phyloP scores from a whole-genome alignment of 2,888 invertebrate genomes.

The Flexamia atlantica region DNA sequence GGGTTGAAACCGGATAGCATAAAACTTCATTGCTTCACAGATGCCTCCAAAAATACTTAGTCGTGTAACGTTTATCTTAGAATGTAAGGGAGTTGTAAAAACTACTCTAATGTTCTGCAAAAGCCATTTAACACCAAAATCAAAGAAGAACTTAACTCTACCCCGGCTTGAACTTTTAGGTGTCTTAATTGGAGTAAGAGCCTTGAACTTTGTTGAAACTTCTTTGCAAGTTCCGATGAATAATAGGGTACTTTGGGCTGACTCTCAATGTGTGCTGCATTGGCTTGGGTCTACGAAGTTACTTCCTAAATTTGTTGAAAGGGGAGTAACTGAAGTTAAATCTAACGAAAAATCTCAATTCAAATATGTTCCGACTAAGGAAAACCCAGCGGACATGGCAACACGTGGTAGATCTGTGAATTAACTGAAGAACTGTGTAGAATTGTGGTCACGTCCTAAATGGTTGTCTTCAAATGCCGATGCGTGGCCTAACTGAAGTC shows the following conservation, averaged over 20 bases:
- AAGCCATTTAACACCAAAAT: background rate
- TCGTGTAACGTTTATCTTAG: background rate
- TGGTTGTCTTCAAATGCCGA: background rate
- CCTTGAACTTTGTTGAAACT: slow-evolving; percentile 3
- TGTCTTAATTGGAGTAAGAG: slow-evolving; percentile 9
- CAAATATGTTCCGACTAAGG: slow-evolving; percentile 13
- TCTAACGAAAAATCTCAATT: background rate
- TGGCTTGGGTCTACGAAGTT: background rate
- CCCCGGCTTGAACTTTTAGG: slow-evolving; percentile 16
- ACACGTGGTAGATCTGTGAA: background rate
- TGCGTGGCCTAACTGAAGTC: background rate
- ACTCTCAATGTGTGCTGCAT: slow-evolving; percentile 27
- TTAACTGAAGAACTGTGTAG: background rate
- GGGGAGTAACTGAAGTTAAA: slow-evolving; percentile 19
- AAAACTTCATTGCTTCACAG: background rate
- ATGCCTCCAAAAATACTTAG: background rate
- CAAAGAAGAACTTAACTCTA: background rate
- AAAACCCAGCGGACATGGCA: slow-evolving; percentile 22
- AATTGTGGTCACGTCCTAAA: slow-evolving; percentile 13
- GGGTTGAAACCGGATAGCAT: background rate
- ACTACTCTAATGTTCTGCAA: background rate
- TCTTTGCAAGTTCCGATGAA: background rate
- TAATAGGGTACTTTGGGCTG: background rate
- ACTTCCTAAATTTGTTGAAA: slow-evolving; percentile 35
- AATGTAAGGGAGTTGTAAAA: background rate